These are phyloP conservation scores for Drosophila repletoides DNA, from an alignment of 1,140 invertebrate species.

Conservation along the genomic window DNA sequence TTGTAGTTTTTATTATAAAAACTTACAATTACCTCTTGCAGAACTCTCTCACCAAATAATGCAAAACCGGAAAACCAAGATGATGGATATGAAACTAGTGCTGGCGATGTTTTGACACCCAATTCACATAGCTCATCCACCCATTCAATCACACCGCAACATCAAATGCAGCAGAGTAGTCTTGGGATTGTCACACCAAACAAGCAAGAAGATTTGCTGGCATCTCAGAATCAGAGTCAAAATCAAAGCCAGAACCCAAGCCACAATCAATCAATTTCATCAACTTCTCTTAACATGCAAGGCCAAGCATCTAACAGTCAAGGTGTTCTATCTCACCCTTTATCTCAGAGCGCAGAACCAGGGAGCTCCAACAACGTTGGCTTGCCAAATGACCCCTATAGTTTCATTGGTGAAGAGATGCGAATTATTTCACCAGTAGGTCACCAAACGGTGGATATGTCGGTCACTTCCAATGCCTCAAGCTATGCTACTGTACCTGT, in stretches of 20 bases:
- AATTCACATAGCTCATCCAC: constrained; percentile 85
- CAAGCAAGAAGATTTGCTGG: constrained; percentile 46
- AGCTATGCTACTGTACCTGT: constrained; percentile 22
- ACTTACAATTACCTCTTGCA: constrained; percentile 10
- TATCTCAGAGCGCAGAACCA: not conserved
- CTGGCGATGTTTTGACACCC: constrained; percentile 87
- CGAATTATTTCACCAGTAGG: constrained; percentile 36
- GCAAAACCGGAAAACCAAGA: constrained; percentile 89
- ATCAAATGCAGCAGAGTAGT: constrained; percentile 54
- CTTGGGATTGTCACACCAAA: constrained; percentile 16
- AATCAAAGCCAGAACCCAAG: not conserved
- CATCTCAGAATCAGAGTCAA: constrained; percentile 9
- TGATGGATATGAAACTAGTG: constrained; percentile 93
- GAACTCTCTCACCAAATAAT: constrained; percentile 83
- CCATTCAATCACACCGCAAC: constrained; percentile 83
- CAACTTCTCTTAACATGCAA: constrained; percentile 18
- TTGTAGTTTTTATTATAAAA: not conserved
- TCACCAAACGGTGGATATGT: constrained; percentile 7
- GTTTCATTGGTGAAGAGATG: constrained; percentile 57
- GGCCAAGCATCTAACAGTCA: constrained; percentile 2
- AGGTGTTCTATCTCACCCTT: not conserved
- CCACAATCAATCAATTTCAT: constrained; percentile 9
- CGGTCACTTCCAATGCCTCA: not conserved
- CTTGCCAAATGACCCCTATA: constrained; percentile 42
- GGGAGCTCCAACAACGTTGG: constrained; percentile 21